Percentiles rank a stretch among this genome's conserved stretches.
Evolutionary conservation across 1,140 invertebrate genomes (phyloP).

Genomic region (Amyelois transitella): DNA sequence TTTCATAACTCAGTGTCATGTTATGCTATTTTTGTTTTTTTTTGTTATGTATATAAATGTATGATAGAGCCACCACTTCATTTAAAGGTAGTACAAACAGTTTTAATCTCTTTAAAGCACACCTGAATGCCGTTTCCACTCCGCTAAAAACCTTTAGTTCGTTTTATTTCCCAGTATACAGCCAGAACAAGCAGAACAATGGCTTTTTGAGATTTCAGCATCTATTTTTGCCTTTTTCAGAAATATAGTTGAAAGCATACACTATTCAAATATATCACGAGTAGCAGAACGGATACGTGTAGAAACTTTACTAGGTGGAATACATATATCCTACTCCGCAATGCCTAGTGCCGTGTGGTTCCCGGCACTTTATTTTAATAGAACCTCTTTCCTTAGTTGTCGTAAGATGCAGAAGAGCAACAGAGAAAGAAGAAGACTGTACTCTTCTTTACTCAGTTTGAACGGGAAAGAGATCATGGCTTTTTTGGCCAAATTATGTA

Average conservation of each 20-base stretch:
- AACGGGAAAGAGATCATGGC: too few species aligned
- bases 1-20: too few species aligned
- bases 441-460: too few species aligned
- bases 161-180: background rate
- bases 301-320: background rate
- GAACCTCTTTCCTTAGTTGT: too few species aligned
- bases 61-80: background rate
- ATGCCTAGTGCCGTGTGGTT: too few species aligned
- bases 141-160: background rate
- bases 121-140: background rate
- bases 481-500: too few species aligned
- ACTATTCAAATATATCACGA: background rate
- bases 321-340: too few species aligned
- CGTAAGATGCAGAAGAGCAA: too few species aligned
- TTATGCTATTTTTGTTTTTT: too few species aligned
- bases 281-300: background rate
- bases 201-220: background rate
- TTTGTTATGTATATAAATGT: too few species aligned
- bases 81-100: background rate
- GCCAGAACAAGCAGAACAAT: slow-evolving; percentile 1
- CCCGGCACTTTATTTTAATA: too few species aligned
- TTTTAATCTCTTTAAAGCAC: background rate
- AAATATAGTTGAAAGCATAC: slow-evolving; percentile 1
- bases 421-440: too few species aligned
- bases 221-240: slow-evolving; percentile 3